Conservation (phyloP, 2,888 invertebrate species). For the Nemapogon koenigi region DNA sequence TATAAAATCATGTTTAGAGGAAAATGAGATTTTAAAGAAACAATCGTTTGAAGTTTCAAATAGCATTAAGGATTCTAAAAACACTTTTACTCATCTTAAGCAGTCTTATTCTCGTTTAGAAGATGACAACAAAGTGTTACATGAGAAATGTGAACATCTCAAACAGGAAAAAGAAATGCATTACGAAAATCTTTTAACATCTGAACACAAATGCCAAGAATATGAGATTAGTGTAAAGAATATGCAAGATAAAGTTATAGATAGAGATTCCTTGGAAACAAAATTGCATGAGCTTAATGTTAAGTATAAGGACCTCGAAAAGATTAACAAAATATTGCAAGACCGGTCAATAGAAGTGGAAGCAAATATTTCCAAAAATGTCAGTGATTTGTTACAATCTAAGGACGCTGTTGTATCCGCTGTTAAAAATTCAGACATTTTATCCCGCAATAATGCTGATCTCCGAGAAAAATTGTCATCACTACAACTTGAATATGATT, state of each 20-base stretch:
- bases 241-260: background rate
- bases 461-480: background rate
- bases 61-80: conserved; percentile 3
- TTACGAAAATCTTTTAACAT: conserved; percentile 16
- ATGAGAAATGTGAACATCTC: conserved; percentile 20
- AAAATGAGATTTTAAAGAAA: background rate
- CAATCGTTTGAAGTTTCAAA: background rate
- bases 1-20: background rate
- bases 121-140: conserved; percentile 16
- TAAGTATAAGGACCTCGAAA: background rate
- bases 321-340: conserved; percentile 1
- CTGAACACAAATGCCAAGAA: conserved; percentile 20
- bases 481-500: conserved; percentile 1
- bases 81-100: background rate
- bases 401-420: background rate
- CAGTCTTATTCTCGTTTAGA: too few relatives aligned
- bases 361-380: too few relatives aligned
- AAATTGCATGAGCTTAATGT: too few relatives aligned
- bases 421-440: conserved; percentile 1
- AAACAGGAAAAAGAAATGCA: conserved; percentile 21
- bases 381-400: background rate
- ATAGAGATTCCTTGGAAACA: too few relatives aligned
- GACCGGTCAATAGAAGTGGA: background rate
- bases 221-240: conserved; percentile 12
- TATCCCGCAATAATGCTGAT: background rate